Percentiles rank a stretch among this genome's conserved stretches.
Evolutionary conservation across 2,113 vertebrate species (phyloP).

Genomic region (Lynx canadensis): DNA sequence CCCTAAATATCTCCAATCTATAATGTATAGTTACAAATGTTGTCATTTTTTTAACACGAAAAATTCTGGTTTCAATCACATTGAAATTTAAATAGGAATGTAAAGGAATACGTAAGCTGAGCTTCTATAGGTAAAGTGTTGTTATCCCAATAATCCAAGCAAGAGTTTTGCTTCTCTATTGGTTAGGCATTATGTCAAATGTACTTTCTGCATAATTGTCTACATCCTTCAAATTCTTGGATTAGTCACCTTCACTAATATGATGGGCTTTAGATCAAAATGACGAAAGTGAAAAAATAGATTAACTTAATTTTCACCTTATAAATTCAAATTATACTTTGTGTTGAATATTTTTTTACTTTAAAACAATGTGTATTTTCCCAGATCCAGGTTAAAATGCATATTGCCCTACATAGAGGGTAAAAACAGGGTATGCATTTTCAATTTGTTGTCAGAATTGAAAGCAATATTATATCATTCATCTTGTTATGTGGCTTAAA

Average conservation of each 20-base stretch:
- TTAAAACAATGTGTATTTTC: neutral
- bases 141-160: neutral
- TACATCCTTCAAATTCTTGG: neutral
- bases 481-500: neutral
- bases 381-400: neutral
- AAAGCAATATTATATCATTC: neutral
- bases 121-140: neutral
- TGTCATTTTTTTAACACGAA: constrained; percentile 41
- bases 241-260: neutral
- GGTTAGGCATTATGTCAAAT: neutral
- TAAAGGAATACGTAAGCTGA: neutral
- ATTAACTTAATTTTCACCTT: neutral
- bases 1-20: neutral
- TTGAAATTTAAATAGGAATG: constrained; percentile 61
- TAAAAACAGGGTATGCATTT: neutral
- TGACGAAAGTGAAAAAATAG: neutral
- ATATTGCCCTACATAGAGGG: neutral
- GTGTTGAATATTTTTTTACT: neutral
- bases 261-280: neutral
- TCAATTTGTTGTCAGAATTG: neutral
- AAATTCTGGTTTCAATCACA: neutral
- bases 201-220: neutral
- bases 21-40: neutral
- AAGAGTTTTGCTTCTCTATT: neutral
- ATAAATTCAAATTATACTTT: neutral